Evolutionary conservation across 2,888 invertebrate species (phyloP).

Genomic region (Cephonodes hylas): DNA sequence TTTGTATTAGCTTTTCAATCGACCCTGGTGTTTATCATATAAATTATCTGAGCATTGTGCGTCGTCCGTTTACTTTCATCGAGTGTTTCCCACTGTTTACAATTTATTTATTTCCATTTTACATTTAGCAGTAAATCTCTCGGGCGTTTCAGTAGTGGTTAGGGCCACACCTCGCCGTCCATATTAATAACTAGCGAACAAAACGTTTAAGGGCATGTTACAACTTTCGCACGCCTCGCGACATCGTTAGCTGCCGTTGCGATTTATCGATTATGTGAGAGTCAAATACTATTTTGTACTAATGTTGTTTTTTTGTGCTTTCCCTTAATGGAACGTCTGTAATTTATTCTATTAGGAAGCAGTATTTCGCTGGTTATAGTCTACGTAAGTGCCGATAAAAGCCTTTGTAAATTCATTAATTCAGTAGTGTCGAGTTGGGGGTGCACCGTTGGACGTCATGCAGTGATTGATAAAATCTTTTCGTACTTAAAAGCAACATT

Average conservation of each 20-base stretch:
- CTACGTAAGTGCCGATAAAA: background rate
- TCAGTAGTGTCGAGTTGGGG: too few species aligned
- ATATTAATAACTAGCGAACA: slow-evolving; percentile 49
- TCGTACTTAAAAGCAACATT: too few species aligned
- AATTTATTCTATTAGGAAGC: background rate
- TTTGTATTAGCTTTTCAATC: too few species aligned
- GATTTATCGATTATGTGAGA: slow-evolving; percentile 8
- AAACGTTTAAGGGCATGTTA: slow-evolving; percentile 54
- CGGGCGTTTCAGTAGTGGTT: slow-evolving; percentile 1
- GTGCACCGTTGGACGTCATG: too few species aligned
- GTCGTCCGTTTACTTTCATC: background rate
- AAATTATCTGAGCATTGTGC: too few species aligned
- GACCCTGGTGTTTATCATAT: too few species aligned
- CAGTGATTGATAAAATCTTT: too few species aligned
- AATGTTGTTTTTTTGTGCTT: background rate
- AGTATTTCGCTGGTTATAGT: background rate
- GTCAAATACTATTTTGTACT: background rate
- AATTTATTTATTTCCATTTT: slow-evolving; percentile 2
- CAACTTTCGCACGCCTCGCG: slow-evolving; percentile 37
- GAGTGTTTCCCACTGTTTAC: slow-evolving; percentile 5
- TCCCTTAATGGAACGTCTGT: background rate
- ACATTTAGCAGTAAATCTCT: slow-evolving; percentile 12
- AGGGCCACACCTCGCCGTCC: slow-evolving; percentile 39
- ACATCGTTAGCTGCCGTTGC: slow-evolving; percentile 7
- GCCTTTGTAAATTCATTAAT: too few species aligned